phyloP scores from a whole-genome alignment of 2,888 invertebrate species.

The Macrosoma leucophasiata region DNA sequence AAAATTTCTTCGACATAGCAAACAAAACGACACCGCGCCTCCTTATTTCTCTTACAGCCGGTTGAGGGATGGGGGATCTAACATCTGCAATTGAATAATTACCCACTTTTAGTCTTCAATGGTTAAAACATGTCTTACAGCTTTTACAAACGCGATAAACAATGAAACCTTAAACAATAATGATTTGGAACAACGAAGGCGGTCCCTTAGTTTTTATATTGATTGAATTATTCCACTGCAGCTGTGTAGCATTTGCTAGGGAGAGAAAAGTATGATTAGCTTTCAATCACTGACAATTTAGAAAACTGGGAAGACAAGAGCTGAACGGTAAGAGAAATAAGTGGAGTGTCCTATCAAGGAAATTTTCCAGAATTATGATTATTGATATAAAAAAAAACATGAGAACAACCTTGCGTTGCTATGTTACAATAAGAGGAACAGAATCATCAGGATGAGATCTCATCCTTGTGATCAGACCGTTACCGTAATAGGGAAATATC shows the following conservation, averaged over 20 bases:
- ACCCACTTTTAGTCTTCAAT: slow-evolving; percentile 68
- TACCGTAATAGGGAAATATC: no score
- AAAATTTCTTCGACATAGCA: slow-evolving; percentile 61
- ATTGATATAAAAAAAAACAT: no score
- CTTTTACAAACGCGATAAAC: slow-evolving; percentile 56
- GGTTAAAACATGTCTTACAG: slow-evolving; percentile 76
- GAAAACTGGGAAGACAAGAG: slow-evolving; percentile 38
- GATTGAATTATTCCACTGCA: slow-evolving; percentile 72
- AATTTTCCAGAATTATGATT: slow-evolving; percentile 74
- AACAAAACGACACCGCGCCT: slow-evolving; percentile 32
- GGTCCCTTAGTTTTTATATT: slow-evolving; percentile 49
- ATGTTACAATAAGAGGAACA: no score
- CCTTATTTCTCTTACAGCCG: slow-evolving; percentile 67
- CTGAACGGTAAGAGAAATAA: slow-evolving; percentile 67
- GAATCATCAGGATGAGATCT: no score
- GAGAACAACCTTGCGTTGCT: no score
- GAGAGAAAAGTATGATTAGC: slow-evolving; percentile 59
- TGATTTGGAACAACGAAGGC: slow-evolving; percentile 50
- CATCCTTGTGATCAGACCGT: no score
- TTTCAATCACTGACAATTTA: slow-evolving; percentile 33
- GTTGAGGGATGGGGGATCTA: slow-evolving; percentile 50
- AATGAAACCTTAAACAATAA: slow-evolving; percentile 46
- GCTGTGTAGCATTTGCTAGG: slow-evolving; percentile 64
- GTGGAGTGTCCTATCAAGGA: slow-evolving; percentile 57
- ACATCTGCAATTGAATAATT: slow-evolving; percentile 74